phyloP scores from a whole-genome alignment of 2,113 vertebrate genomes.

The Cepphus grylle region DNA sequence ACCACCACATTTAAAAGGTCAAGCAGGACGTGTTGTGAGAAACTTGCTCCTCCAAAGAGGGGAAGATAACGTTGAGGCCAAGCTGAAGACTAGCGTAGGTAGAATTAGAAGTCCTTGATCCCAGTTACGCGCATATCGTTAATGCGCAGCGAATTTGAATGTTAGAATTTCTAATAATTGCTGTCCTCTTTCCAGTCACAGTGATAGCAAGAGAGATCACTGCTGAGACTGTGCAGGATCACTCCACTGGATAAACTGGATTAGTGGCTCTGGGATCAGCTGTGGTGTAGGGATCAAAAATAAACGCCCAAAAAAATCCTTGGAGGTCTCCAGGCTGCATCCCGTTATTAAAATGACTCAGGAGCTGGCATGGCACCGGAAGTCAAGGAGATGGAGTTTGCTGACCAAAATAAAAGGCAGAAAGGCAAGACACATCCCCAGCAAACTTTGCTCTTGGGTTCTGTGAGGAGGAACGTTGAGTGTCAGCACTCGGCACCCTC shows the following conservation, averaged over 20 bases:
- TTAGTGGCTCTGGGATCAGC: background rate
- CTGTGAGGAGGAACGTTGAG: background rate
- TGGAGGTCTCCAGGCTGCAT: background rate
- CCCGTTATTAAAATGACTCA: rapidly evolving
- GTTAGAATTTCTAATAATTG: background rate
- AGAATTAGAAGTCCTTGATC: background rate
- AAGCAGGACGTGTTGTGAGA: background rate
- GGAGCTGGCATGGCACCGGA: background rate
- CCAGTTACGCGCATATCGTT: background rate
- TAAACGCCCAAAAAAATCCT: background rate
- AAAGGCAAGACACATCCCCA: rapidly evolving
- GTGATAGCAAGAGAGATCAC: background rate
- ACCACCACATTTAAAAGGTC: background rate
- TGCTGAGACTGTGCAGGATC: background rate
- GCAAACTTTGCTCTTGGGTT: background rate
- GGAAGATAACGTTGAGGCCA: background rate
- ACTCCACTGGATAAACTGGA: background rate
- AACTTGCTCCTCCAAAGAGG: background rate
- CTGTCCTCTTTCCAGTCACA: background rate
- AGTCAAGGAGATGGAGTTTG: background rate
- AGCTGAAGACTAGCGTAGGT: background rate
- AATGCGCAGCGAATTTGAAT: background rate
- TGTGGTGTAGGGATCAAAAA: background rate
- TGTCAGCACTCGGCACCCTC: background rate
- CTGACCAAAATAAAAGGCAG: background rate